Evolutionary conservation across 37 sponge, comb jelly and placozoan species (phyloP), one percentile per base, ranked within the genome.

Genomic region (Halichondria panicea): DNA sequence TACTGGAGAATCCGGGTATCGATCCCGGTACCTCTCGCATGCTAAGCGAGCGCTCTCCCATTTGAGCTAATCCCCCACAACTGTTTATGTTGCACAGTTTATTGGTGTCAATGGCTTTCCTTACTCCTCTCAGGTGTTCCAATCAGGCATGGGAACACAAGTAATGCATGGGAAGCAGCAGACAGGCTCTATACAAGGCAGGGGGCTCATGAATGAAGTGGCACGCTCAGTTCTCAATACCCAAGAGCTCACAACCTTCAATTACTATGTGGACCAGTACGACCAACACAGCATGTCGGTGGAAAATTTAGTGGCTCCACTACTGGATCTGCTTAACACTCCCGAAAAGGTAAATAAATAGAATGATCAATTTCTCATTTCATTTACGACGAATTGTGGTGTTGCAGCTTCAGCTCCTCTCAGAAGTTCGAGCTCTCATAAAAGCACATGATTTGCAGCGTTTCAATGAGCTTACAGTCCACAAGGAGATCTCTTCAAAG

Each of bases 181-280:
- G 60, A 73, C 43, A 33, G 68, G 44, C 36, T 19, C 31, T 22
- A 43, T 79, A 35, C 77, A 57, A 27, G 81, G 72, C 24, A 60
- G 74, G 19, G 83, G 68, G 30, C 57, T 83, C 34, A 88, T 88
- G 76, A 63, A 73, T 48, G 77, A 84, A 24, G 73, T 83, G 27
- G 93, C 93, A 0, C 55, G 59, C 43, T 68, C 74, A 44, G 60
- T 88, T 52, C 78, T 92, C 55, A 55, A 67, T 22, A 36, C 45
- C 22, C 65, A 62, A 8, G 88, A 92, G 56, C 42, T 76, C n/a
- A 54, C 71, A 27, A 72, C 80, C 7, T 88, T 92, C 63, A 72
- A 55, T 50, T 84, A 92, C 63, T 84, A 84, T 74, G 27, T 92
- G 25, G 32, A 79, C 59, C 77, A 87, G 76, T 92, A 92, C 60